Evolutionary conservation across 2,888 invertebrate genomes (phyloP), one percentile per base, ranked within the genome.

Genomic region (Orchesellides sinensis): DNA sequence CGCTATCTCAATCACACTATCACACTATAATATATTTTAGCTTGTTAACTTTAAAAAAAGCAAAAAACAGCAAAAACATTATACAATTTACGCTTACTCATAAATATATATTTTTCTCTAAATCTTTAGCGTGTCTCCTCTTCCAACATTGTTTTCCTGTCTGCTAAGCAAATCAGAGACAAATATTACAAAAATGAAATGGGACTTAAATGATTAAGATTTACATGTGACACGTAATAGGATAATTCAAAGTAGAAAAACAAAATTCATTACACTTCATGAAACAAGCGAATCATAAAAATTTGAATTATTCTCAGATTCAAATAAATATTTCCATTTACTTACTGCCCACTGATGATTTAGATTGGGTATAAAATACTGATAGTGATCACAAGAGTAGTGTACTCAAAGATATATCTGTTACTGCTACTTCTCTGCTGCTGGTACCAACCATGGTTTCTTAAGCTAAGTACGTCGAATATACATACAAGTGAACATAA

Each of bases 301-400:
- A 25, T 27, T 78, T 70, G 66, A 73, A 80, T 73, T 66, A 80
- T 80, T 80, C 73, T 70, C 68, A 74, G 66, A 74, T 52, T 56
- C 54, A 45, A 32, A 72, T 35, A 72, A 72, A 47, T 79, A 63
- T 47, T 65, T 65, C 52, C 47, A 72, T 61, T 25, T 32, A 29
- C 23, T 40, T 40, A 66, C 19, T 68, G 80, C 68, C 35, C 74
- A 73, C 68, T 74, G 32, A 81, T 81, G 81, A 81, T 81, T 81
- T 81, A 81, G 69, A 49, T 81, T 68, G 52, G 59, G 68, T 61
- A 81, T 81, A 69, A 81, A 81, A 52, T 73, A 29, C 74, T 69
- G 81, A 81, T 81, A 81, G 52, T n/a, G 45, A 74, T 81, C 74
- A 74, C 61, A 72, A 29, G 19, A 68, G 27, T 19, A 54, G n/a